Evolutionary conservation across 2,113 vertebrate genomes (phyloP).

Genomic region (Apodemus speciosus): DNA sequence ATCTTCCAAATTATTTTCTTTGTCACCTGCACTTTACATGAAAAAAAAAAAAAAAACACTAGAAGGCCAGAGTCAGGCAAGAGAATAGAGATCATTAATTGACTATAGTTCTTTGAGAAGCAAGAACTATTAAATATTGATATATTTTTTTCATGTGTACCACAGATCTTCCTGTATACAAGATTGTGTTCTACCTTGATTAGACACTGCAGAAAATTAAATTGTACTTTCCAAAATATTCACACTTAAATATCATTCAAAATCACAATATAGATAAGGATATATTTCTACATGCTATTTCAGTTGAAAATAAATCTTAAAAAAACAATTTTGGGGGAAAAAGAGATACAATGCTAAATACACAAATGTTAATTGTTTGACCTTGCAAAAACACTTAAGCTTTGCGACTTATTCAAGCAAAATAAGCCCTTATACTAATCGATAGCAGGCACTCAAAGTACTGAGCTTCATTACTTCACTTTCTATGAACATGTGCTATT

Average conservation of each 20-base stretch:
- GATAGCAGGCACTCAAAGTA: neutral
- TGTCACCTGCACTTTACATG: neutral
- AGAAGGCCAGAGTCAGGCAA: neutral
- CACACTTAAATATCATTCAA: slow-evolving; percentile 39
- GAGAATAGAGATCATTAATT: slow-evolving; percentile 27
- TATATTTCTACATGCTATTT: slow-evolving; percentile 14
- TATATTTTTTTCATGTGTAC: slow-evolving; percentile 47
- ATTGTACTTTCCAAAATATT: slow-evolving; percentile 49
- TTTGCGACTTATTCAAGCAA: neutral
- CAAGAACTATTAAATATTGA: neutral
- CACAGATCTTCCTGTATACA: neutral
- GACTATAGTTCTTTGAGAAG: slow-evolving; percentile 14
- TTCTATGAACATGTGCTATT: neutral
- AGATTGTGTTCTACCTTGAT: neutral
- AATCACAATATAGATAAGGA: neutral
- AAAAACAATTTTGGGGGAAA: neutral
- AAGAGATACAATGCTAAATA: slow-evolving; percentile 1
- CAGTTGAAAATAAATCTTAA: slow-evolving; percentile 21
- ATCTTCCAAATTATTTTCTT: slow-evolving; percentile 12
- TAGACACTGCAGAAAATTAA: slow-evolving; percentile 43
- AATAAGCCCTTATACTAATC: slow-evolving; percentile 42
- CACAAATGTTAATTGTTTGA: slow-evolving; percentile 3
- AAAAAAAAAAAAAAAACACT: neutral
- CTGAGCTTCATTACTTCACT: neutral
- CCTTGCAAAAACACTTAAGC: neutral